Base-by-base conservation (phyloP, 64 coral and sea anemone genomes). In the Pocillopora damicornis region DNA sequence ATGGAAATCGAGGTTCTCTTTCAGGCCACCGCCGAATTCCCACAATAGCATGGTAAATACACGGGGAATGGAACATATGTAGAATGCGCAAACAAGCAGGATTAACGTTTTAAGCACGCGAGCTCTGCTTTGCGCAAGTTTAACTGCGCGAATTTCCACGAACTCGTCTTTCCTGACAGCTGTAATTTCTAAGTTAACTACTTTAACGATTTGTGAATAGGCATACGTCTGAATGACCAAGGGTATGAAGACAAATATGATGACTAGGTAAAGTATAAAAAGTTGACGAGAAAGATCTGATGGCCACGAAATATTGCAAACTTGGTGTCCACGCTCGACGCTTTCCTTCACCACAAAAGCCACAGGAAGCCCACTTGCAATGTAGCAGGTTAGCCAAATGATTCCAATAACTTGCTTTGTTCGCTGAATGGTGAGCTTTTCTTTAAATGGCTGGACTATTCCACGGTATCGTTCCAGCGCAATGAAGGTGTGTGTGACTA, bases 61-160 rank as follows among this genome's bases (percentile, higher is more conserved):
- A 35, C 94, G 91, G 9, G 94, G 94, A 22, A 96, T 59, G 71
- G 92, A 96, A 64, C 88, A 96, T 1, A 96, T 59, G 60, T 96
- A 63, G 75, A 96, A 96, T 30, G 92, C 79, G 15, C 86, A 79
- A 11, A 96, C 88, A 79, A 91, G 88, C 12, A 86, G 60, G 35
- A 96, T 80, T 30, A 96, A 60, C 79, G 88, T 96, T 76, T 96
- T 96, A 18, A 96, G 84, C 17, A 93, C 82, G 18, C 91, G 94
- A 18, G 87, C 86, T 73, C 74, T 80, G 61, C 56, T 87, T 7
- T 57, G 17, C 22, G 81, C 65, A 13, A 45, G 37, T 85, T 58
- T 85, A 13, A 38, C 15, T 15, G 68, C 45, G 7, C 37, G 76
- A 13, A 59, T 68, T 14, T 59, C 56, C 9, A 58, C 36, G 42